Conservation (phyloP, 2,113 vertebrate species). For the Ceyx margarethae region DNA sequence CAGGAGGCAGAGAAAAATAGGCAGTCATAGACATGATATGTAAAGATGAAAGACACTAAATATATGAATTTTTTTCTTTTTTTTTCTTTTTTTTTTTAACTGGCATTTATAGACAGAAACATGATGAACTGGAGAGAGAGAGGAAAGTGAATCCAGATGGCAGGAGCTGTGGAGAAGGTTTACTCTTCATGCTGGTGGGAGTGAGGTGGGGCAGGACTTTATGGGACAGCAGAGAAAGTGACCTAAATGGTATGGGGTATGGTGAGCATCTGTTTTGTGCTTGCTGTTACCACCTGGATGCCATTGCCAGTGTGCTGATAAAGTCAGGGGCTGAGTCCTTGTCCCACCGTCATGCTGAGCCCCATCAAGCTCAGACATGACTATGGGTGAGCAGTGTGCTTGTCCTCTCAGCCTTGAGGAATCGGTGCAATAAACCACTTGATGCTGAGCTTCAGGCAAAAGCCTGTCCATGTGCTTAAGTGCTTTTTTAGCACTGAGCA, state of each 20-base stretch:
- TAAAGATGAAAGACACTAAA: neutral
- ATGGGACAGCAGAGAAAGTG: neutral
- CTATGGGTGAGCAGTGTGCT: rapidly evolving
- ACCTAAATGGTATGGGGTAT: neutral
- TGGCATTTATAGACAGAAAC: slow-evolving; percentile 1
- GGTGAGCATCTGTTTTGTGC: neutral
- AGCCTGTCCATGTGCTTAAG: neutral
- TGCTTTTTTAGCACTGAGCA: rapidly evolving
- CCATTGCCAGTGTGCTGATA: neutral
- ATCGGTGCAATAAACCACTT: rapidly evolving
- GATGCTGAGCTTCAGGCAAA: neutral
- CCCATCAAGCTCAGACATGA: rapidly evolving
- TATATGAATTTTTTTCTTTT: neutral
- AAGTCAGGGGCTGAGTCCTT: neutral
- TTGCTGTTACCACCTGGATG: neutral
- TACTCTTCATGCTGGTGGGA: neutral
- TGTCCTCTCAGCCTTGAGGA: neutral
- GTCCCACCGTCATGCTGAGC: neutral
- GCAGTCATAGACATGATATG: neutral
- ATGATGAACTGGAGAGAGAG: neutral
- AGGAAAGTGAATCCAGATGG: slow-evolving; percentile 2
- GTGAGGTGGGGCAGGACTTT: neutral
- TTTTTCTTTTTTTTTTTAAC: neutral
- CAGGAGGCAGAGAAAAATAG: neutral
- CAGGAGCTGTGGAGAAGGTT: neutral